phyloP scores from a whole-genome alignment of 2,113 vertebrate species.

The Larimichthys polyactis region DNA sequence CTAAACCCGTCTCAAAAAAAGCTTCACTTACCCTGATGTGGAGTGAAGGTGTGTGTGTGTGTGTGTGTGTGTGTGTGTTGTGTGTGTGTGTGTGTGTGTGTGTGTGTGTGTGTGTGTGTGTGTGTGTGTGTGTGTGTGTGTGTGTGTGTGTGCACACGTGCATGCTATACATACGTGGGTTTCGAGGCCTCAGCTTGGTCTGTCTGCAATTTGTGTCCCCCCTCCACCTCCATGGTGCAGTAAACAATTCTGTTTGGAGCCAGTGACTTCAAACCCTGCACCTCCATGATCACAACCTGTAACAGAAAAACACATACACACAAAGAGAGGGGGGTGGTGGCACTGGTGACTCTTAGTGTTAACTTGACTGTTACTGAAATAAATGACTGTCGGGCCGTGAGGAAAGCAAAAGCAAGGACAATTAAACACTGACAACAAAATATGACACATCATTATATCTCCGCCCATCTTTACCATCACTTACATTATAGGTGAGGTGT shows the following conservation, averaged over 20 bases:
- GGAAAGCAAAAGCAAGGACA: no score
- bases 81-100: neutral
- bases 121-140: neutral
- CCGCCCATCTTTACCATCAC: no score
- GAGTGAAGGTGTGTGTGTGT: neutral
- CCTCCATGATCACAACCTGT: slow-evolving; percentile 99
- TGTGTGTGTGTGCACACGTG: neutral
- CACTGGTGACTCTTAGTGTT: no score
- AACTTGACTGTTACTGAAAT: no score
- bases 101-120: slow-evolving; percentile 2
- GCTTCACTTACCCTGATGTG: neutral
- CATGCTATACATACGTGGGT: slow-evolving; percentile 85
- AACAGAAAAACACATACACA: neutral
- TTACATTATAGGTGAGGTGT: no score
- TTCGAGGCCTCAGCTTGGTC: slow-evolving; percentile 99
- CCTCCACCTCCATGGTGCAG: slow-evolving; percentile 99
- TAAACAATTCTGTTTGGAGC: slow-evolving; percentile 99
- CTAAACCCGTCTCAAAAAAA: neutral
- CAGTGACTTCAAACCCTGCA: slow-evolving; percentile 95
- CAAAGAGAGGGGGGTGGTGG: neutral
- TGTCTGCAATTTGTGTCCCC: slow-evolving; percentile 97
- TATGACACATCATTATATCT: no score
- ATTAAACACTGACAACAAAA: no score
- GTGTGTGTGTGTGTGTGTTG: neutral
- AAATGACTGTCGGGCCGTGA: no score